Conservation (phyloP, 2,113 vertebrate species). For the Holacanthus passer region DNA sequence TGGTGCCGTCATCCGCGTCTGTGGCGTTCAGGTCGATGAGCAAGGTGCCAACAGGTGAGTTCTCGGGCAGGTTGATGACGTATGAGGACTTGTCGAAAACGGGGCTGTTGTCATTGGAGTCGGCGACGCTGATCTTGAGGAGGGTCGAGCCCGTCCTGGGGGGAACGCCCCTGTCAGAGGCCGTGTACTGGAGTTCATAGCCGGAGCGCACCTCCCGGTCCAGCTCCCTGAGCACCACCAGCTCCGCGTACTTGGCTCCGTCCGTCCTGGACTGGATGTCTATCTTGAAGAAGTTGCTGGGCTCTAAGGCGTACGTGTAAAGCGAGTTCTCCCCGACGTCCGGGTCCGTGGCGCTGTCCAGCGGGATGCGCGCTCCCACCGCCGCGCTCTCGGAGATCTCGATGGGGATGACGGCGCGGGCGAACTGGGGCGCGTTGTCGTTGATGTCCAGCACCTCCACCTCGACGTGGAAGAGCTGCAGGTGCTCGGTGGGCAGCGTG, state of each 20-base stretch:
- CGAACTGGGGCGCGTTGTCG: constrained; percentile 95
- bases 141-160: constrained; percentile 91
- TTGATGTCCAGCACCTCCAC: constrained; percentile 98
- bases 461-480: constrained; percentile 96
- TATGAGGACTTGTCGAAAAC: constrained; percentile 92
- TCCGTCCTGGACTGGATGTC: constrained; percentile 93
- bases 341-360: constrained; percentile 96
- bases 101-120: constrained; percentile 98
- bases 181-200: constrained; percentile 94
- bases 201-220: constrained; percentile 91
- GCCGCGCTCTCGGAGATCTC: constrained; percentile 96
- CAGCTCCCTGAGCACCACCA: constrained; percentile 92
- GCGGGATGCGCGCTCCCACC: constrained; percentile 93
- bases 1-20: constrained; percentile 95
- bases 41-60: constrained; percentile 90
- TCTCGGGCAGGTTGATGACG: constrained; percentile 90
- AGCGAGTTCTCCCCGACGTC: constrained; percentile 97
- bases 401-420: constrained; percentile 92
- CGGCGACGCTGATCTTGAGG: constrained; percentile 92
- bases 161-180: constrained; percentile 94
- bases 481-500: constrained; percentile 95
- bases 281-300: constrained; percentile 91
- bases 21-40: constrained; percentile 96
- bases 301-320: constrained; percentile 91
- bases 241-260: constrained; percentile 94